Evolutionary conservation across 2,888 invertebrate species (phyloP).

Genomic region (Thecocarcelia acutangulata): DNA sequence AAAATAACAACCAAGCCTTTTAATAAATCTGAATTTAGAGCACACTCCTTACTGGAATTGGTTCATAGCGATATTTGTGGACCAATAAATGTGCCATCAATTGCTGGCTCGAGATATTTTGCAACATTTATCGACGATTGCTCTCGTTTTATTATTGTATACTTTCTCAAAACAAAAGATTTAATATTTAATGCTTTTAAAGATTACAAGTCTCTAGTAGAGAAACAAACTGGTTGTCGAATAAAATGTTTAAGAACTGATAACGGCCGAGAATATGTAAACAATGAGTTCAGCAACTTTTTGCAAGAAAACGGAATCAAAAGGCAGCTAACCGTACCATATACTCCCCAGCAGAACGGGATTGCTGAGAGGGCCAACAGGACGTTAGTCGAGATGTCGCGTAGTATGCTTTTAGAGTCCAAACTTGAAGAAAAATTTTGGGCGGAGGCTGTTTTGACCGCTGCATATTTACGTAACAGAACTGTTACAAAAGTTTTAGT

Average conservation of each 20-base stretch:
- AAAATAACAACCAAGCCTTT: slow-evolving; percentile 26
- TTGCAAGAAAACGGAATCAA: too few relatives aligned
- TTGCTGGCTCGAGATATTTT: slow-evolving; percentile 56
- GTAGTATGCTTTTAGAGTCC: too few relatives aligned
- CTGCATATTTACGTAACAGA: too few relatives aligned
- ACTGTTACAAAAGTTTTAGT: too few relatives aligned
- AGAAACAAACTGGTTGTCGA: slow-evolving; percentile 58
- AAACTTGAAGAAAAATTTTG: too few relatives aligned
- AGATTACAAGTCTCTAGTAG: slow-evolving; percentile 55
- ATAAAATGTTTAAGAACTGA: slow-evolving; percentile 54
- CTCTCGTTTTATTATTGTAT: slow-evolving; percentile 44
- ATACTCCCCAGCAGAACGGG: too few relatives aligned
- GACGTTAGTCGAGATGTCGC: too few relatives aligned
- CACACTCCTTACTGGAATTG: slow-evolving; percentile 32
- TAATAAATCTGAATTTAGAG: slow-evolving; percentile 35
- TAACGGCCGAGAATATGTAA: too few relatives aligned
- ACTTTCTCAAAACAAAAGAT: slow-evolving; percentile 5
- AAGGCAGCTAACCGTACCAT: too few relatives aligned
- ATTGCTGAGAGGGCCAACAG: too few relatives aligned
- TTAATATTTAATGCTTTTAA: slow-evolving; percentile 1
- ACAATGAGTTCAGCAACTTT: too few relatives aligned
- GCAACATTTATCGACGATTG: slow-evolving; percentile 63
- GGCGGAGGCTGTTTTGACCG: too few relatives aligned
- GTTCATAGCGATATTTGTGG: slow-evolving; percentile 46
- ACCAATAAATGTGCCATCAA: slow-evolving; percentile 36